Evolutionary conservation across 2,888 invertebrate genomes (phyloP).

Genomic region (Diachrysia chrysitis): DNA sequence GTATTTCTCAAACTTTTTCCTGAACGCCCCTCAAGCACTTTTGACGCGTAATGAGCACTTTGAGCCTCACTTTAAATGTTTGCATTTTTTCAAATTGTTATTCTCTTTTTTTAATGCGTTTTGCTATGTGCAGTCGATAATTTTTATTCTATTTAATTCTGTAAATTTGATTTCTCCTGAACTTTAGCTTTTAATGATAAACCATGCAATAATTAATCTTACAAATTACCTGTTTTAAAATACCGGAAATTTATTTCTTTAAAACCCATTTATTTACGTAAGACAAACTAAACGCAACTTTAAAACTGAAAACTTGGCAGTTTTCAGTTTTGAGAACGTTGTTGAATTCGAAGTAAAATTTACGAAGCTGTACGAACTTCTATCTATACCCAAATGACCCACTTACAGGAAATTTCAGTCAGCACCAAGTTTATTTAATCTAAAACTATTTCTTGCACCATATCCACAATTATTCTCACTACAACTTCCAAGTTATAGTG

Average conservation of each 20-base stretch:
- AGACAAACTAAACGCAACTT: slow-evolving; percentile 36
- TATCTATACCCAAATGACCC: slow-evolving; percentile 26
- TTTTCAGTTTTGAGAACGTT: slow-evolving; percentile 34
- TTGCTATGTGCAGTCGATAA: background rate
- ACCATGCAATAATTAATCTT: no score
- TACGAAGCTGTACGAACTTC: slow-evolving; percentile 26
- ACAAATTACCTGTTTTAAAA: background rate
- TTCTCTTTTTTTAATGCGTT: slow-evolving; percentile 36
- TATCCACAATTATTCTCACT: slow-evolving; percentile 20
- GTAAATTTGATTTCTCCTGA: background rate
- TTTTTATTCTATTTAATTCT: background rate
- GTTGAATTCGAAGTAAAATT: slow-evolving; percentile 16
- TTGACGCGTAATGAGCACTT: slow-evolving; percentile 82
- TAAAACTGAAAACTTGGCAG: no score
- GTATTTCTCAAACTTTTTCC: slow-evolving; percentile 61
- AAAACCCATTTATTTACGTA: slow-evolving; percentile 25
- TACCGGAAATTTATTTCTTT: slow-evolving; percentile 31
- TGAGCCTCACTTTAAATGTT: slow-evolving; percentile 77
- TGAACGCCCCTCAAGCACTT: slow-evolving; percentile 67
- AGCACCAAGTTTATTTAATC: slow-evolving; percentile 4
- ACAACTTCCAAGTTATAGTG: slow-evolving; percentile 37
- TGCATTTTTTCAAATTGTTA: slow-evolving; percentile 70
- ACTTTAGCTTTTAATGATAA: no score
- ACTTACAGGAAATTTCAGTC: slow-evolving; percentile 12
- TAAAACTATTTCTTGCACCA: background rate